A percentile compares a stretch with the other conserved stretches of the same genome.
phyloP scores from a whole-genome alignment of 2,113 vertebrate genomes.

The Lagenorhynchus albirostris region DNA sequence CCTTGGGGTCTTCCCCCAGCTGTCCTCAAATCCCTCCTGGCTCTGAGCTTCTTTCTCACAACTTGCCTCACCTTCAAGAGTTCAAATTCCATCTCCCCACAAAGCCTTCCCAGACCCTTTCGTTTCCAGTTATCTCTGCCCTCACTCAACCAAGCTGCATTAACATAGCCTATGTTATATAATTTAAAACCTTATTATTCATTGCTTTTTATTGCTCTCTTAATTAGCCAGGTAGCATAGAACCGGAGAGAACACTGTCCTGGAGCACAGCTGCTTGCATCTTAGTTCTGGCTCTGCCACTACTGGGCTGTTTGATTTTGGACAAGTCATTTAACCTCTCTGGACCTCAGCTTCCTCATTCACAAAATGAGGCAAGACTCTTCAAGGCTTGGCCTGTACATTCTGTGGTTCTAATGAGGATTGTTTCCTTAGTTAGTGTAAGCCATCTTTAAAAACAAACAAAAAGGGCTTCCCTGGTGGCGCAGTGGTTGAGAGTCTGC shows the following conservation, averaged over 20 bases:
- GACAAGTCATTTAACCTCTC: not conserved
- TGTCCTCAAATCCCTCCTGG: not conserved
- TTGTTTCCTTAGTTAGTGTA: not conserved
- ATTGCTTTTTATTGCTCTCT: not conserved
- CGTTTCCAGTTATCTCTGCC: not conserved
- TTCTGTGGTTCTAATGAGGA: not conserved
- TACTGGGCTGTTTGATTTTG: not conserved
- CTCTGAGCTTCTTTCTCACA: not conserved
- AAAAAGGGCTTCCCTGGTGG: not conserved
- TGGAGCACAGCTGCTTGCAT: not conserved
- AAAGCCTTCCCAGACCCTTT: not conserved
- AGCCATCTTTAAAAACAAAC: not conserved
- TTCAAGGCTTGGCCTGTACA: not conserved
- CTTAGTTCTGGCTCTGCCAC: not conserved
- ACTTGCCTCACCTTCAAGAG: not conserved
- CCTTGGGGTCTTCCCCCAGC: not conserved
- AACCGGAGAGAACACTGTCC: not conserved
- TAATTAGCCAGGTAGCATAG: not conserved
- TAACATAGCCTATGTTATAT: not conserved
- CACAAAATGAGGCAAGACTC: constrained; percentile 1
- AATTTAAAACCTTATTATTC: not conserved
- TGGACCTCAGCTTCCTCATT: not conserved
- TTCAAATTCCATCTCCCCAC: not conserved
- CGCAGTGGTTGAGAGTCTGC: too few relatives aligned
- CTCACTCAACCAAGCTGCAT: not conserved